Base-by-base conservation (phyloP, 2,113 vertebrate species). In the Mus musculus region DNA sequence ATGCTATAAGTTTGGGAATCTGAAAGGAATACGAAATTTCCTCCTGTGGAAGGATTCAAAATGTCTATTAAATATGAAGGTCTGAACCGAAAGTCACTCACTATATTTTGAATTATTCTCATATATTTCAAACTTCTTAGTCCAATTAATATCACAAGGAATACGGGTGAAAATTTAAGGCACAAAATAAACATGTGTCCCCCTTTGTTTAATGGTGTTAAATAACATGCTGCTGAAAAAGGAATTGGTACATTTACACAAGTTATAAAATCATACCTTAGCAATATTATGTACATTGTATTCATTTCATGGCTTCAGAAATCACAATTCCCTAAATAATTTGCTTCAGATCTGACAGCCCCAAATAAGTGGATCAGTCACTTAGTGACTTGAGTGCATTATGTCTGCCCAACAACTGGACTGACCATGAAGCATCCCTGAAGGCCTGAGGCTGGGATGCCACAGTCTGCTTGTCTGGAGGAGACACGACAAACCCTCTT, bases 221-320 rank as follows among this genome's bases (percentile, higher is more conserved):
- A 96, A 88, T 80, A 76, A 78, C 17, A 71, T 30, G 24, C 54
- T 89, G 75, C 7, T 42, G 65, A 87, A 89, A 9, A 7, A 67
- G 52, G 42, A 52, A 82, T 36, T 80, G 19, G 49, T n/a, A 85
- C 42, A 24, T 59, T 89, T 63, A 65, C 20, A 72, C 82, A 14
- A 86, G 63, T 91, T 22, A 67, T 20, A 92, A 90, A 91, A 88
- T 61, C 75, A 77, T 22, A 73, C 71, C 20, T 73, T 84, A 95
- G 4, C 11, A 52, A 12, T 52, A 56, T 39, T 46, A 67, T 49
- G 4, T 3, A 87, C 12, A 30, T 26, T 65, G 33, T 67, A 89
- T 65, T 80, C 80, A 93, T 5, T 75, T n/a, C 59, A 52, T 39
- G 39, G 9, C 3, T 67, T 87, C 16, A 80, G 11, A 90, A 95